Evolutionary conservation across 2,113 vertebrate genomes (phyloP), one percentile per base, ranked within the genome.

Genomic region (Neolamprologus sp.): DNA sequence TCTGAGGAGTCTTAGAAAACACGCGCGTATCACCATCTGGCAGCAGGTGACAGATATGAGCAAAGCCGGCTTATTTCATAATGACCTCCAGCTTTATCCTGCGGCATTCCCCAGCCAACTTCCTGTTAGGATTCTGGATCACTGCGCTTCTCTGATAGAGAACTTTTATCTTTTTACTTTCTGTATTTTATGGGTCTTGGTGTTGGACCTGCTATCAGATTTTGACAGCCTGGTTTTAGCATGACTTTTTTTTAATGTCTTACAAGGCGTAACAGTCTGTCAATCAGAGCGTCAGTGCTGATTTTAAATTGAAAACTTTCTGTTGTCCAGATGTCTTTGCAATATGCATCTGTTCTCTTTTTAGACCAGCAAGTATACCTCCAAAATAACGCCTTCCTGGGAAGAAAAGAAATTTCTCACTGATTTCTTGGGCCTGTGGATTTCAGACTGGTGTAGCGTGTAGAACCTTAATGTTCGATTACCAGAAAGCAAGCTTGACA

Each of bases 31-130:
- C 90, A 86, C 91, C 85, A 88, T 90, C 91, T 92, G 89, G 86
- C 95, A 94, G 91, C 83, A 89, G 92, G 89, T 92, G 89, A 93
- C 84, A 89, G 84, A 95, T 92, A 93, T 31, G 86, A 92, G 85
- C 68, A 79, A 54, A 85, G 85, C 65, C 12, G 47, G 83, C 51
- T 84, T 68, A 33, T 92, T 91, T 93, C 80, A 92, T 92, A 87
- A 94, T 94, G 91, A 94, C 94, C 93, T 89, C 92, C 87, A 84
- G 93, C 82, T 93, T 53, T 73, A 55, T 85, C 87, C 81, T 40
- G 75, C 6, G 28, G 82, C 68, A 85, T 89, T 94, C 80, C 89
- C 82, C 85, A 83, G 87, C 87, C 87, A 87, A 87, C 88, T 90
- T 87, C 75, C 82, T 87, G 87, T 93, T 90, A 91, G 85, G 86